These are phyloP conservation scores for Tetropium fuscum DNA, from an alignment of 2,888 invertebrate species.

Conservation along the genomic window DNA sequence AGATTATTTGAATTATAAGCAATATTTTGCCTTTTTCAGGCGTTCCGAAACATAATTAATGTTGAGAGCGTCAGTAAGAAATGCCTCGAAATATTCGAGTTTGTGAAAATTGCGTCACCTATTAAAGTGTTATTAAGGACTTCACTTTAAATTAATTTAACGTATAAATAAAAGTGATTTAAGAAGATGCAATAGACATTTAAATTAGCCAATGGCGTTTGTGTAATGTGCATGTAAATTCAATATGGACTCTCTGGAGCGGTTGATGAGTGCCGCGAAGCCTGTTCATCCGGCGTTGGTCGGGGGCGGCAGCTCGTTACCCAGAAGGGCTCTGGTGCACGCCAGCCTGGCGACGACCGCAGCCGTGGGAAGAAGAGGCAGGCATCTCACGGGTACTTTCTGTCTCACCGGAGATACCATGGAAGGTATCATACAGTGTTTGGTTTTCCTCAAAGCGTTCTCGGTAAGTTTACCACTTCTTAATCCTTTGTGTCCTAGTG, in stretches of 20 bases:
- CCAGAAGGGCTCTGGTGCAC: slow-evolving; percentile 80
- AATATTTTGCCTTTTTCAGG: too few species aligned
- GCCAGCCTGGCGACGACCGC: slow-evolving; percentile 79
- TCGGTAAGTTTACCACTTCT: slow-evolving; percentile 76
- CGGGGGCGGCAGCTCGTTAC: slow-evolving; percentile 64
- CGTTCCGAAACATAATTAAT: too few species aligned
- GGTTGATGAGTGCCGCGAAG: slow-evolving; percentile 77
- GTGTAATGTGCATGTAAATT: slow-evolving; percentile 34
- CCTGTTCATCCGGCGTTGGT: slow-evolving; percentile 22
- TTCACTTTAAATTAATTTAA: too few species aligned
- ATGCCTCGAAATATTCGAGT: not conserved
- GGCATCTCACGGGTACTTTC: slow-evolving; percentile 89
- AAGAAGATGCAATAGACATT: not conserved
- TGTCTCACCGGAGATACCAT: slow-evolving; percentile 92
- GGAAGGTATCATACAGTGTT: slow-evolving; percentile 93
- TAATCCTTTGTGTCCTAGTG: too few species aligned
- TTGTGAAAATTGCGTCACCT: too few species aligned
- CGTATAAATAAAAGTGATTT: not conserved
- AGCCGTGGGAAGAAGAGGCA: slow-evolving; percentile 81
- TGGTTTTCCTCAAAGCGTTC: slow-evolving; percentile 92
- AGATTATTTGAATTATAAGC: too few species aligned
- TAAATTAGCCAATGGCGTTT: slow-evolving; percentile 5
- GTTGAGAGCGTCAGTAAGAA: too few species aligned
- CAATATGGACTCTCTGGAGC: slow-evolving; percentile 84
- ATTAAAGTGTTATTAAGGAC: too few species aligned